phyloP scores from a whole-genome alignment of 1,140 invertebrate genomes.

The Halictus rubicundus region DNA sequence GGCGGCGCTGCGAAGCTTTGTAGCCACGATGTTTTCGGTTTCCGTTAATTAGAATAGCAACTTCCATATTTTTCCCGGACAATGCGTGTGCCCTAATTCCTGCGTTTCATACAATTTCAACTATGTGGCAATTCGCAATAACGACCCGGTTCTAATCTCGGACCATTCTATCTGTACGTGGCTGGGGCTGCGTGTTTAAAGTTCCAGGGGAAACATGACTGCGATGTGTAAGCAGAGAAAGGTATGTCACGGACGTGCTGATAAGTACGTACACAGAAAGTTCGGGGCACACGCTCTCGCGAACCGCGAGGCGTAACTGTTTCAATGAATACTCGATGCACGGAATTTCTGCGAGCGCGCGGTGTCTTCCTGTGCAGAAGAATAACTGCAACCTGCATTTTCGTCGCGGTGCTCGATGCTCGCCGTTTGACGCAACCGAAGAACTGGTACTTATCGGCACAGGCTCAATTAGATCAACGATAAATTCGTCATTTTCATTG shows the following conservation, averaged over 20 bases:
- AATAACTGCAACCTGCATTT: neutral
- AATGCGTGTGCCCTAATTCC: slow-evolving; percentile 19
- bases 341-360: neutral
- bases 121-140: slow-evolving; percentile 59
- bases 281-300: neutral
- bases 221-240: slow-evolving; percentile 38
- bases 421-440: neutral
- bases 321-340: slow-evolving; percentile 21
- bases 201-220: slow-evolving; percentile 39
- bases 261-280: slow-evolving; percentile 29
- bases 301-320: neutral
- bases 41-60: neutral
- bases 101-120: slow-evolving; percentile 51
- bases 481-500: too few species aligned
- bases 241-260: slow-evolving; percentile 48
- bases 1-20: neutral
- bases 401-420: neutral
- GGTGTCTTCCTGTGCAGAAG: neutral
- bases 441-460: neutral
- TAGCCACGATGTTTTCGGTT: neutral
- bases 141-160: slow-evolving; percentile 58
- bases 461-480: too few species aligned
- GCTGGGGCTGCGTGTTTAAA: slow-evolving; percentile 44
- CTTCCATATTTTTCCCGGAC: neutral
- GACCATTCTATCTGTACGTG: slow-evolving; percentile 45